phyloP scores from a whole-genome alignment of 1,140 invertebrate genomes.

The Chymomyza costata region DNA sequence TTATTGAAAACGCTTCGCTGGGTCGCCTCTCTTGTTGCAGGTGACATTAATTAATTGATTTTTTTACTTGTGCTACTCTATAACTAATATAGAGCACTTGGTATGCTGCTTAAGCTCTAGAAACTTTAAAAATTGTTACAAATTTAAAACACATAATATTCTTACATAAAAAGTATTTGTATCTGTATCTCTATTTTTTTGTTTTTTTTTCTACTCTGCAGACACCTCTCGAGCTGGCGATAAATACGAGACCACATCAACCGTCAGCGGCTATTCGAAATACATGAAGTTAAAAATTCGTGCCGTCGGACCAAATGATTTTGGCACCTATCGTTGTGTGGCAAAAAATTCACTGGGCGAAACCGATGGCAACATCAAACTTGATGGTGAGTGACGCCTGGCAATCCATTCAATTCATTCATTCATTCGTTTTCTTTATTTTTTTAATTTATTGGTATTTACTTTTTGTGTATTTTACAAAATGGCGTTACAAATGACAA shows the following conservation, averaged over 20 bases:
- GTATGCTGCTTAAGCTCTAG: conserved; percentile 8
- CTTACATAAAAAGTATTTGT: conserved; percentile 3
- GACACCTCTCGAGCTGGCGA: conserved; percentile 80
- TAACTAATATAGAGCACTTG: conserved; percentile 12
- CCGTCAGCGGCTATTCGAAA: conserved; percentile 88
- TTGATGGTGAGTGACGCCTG: conserved; percentile 86
- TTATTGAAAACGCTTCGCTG: conserved; percentile 48
- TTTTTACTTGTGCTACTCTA: conserved; percentile 32
- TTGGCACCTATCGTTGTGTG: conserved; percentile 93
- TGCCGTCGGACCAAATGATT: conserved; percentile 85
- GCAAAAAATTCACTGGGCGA: conserved; percentile 95
- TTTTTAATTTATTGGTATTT: conserved; percentile 24
- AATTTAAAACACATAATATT: conserved; percentile 23
- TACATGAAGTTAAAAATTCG: conserved; percentile 93
- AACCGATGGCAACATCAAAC: conserved; percentile 92
- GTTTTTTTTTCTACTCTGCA: conserved; percentile 31
- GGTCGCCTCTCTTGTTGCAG: conserved; percentile 53
- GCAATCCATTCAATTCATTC: conserved; percentile 3
- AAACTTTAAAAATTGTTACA: too few relatives aligned
- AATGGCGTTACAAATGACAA: neutral
- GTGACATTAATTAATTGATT: conserved; percentile 73
- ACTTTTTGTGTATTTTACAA: conserved; percentile 6
- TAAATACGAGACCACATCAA: conserved; percentile 88
- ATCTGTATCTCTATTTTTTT: conserved; percentile 19
- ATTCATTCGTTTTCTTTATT: conserved; percentile 10